phyloP scores from a whole-genome alignment of 2,888 invertebrate species.

The Yponomeuta sedellus region DNA sequence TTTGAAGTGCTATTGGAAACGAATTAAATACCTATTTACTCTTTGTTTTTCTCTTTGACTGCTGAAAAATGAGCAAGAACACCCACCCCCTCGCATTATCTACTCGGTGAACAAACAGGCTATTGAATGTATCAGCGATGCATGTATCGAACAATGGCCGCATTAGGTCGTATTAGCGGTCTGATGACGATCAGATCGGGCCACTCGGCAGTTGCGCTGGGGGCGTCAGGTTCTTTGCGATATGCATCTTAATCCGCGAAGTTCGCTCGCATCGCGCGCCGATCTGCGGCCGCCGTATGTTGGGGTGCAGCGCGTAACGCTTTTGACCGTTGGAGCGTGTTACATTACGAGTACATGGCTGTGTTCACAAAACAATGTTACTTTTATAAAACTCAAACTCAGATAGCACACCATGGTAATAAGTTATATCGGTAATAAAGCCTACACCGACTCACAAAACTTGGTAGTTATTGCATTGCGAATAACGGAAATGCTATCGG shows the following conservation, averaged over 20 bases:
- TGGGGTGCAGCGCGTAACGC: constrained; percentile 7
- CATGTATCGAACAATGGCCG: constrained; percentile 12
- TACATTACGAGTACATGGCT: background rate
- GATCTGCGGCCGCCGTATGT: constrained; percentile 5
- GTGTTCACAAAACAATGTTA: background rate
- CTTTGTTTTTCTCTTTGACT: background rate
- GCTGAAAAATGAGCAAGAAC: background rate
- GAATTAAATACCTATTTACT: constrained; percentile 41
- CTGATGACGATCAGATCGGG: constrained; percentile 40
- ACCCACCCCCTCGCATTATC: background rate
- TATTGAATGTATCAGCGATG: constrained; percentile 3
- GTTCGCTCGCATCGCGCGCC: constrained; percentile 32
- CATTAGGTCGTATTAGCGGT: constrained; percentile 58
- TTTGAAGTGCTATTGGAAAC: constrained; percentile 46
- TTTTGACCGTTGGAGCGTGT: background rate
- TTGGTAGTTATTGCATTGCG: too few species aligned
- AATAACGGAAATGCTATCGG: too few species aligned
- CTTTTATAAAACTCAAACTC: too few species aligned
- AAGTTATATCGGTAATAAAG: too few species aligned
- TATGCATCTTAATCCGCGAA: constrained; percentile 64
- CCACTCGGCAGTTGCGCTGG: constrained; percentile 29
- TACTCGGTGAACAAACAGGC: background rate
- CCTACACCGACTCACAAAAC: too few species aligned
- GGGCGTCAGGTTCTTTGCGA: constrained; percentile 52
- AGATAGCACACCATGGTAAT: too few species aligned